Conservation (phyloP, 1,140 invertebrate genomes). For the Agraylea sexmaculata region DNA sequence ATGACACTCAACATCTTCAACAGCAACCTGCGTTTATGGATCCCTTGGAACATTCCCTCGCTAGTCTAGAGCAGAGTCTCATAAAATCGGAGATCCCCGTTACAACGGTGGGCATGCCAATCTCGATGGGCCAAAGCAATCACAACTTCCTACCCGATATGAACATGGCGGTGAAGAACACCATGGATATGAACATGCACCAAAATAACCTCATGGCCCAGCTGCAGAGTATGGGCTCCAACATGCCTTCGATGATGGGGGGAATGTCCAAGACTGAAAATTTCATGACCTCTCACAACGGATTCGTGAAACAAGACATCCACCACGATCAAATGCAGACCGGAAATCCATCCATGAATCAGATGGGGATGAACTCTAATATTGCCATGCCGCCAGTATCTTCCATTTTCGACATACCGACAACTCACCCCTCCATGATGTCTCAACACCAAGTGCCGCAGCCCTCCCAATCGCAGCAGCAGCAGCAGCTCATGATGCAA, state of each 20-base stretch:
- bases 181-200: slow-evolving; percentile 3
- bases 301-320: slow-evolving; percentile 34
- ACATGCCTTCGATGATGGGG: slow-evolving; percentile 33
- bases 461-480: slow-evolving; percentile 45
- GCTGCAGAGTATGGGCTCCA: slow-evolving; percentile 28
- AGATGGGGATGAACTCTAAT: slow-evolving; percentile 33
- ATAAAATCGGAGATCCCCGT: slow-evolving; percentile 38
- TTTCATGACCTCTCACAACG: slow-evolving; percentile 35
- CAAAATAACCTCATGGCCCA: slow-evolving; percentile 37
- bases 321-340: slow-evolving; percentile 36
- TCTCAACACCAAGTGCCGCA: slow-evolving; percentile 38
- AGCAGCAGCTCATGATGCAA: slow-evolving; percentile 30
- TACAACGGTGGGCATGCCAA: slow-evolving; percentile 29
- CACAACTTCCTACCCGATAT: slow-evolving; percentile 12
- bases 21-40: slow-evolving; percentile 34
- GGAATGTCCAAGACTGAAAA: slow-evolving; percentile 28
- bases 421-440: slow-evolving; percentile 35
- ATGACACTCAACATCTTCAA: slow-evolving; percentile 6
- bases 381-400: slow-evolving; percentile 41
- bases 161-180: slow-evolving; percentile 1
- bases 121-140: slow-evolving; percentile 25
- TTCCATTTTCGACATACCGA: slow-evolving; percentile 50
- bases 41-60: slow-evolving; percentile 53
- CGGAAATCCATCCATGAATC: slow-evolving; percentile 40
- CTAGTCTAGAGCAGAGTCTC: slow-evolving; percentile 48